Evolutionary conservation across 2,113 vertebrate genomes (phyloP), one percentile per base, ranked within the genome.

Genomic region (Paralichthys olivaceus): DNA sequence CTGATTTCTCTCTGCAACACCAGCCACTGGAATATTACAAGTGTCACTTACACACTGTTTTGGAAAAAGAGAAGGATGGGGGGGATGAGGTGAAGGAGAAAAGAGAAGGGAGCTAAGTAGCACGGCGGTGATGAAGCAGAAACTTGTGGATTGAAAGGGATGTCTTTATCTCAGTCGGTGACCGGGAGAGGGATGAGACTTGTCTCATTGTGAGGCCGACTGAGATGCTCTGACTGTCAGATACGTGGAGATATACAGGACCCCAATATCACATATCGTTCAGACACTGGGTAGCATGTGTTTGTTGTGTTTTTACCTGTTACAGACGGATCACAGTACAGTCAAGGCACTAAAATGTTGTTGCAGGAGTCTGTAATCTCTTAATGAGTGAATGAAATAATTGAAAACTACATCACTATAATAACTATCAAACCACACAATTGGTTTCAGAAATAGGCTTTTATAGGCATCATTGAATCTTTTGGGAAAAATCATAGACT

Each of bases 11-110:
- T 85, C 87, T 92, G 92, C 93, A 93, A 94, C 93, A 93, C 78
- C 92, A 95, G 91, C 88, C 79, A 75, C 90, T 89, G 90, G 90
- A 94, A 95, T 95, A 95, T 95, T 95, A 95, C 94, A 94, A 94
- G 93, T 95, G 94, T 95, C 94, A 95, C 91, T 94, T 95, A 94
- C 92, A 91, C 76, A 74, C 80, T 85, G 88, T 90, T 91, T 93
- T 90, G 91, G 91, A 91, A 91, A 90, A 84, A 88, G 70, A 80
- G 64, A 67, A 55, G 79, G 79, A 75, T 54, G 79, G 83, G 59
- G 40, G 75, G 49, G 69, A 26, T 69, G 65, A 70, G 69, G 69
- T 34, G 67, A 32, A 26, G 29, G 69, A 62, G 69, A 56, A 69
- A 56, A 32, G 69, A 75, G 11, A 70, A 59, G 55, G 76, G 73